Evolutionary conservation across 1,140 invertebrate species (phyloP).

Genomic region (Teleogryllus occipitalis): DNA sequence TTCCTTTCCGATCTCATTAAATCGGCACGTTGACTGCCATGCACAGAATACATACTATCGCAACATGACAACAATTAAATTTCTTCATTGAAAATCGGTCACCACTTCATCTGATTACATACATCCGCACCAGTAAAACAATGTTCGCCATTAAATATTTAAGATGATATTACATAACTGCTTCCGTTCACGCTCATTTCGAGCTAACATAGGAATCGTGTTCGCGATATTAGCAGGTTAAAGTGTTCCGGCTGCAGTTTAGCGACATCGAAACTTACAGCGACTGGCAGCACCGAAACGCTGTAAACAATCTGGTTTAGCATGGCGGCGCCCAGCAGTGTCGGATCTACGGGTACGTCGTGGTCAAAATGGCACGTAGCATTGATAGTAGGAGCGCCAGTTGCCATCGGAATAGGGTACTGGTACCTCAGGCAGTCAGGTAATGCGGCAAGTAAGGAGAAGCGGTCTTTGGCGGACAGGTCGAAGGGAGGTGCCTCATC

Average conservation of each 20-base stretch:
- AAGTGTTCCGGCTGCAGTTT: neutral
- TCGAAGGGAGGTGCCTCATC: neutral
- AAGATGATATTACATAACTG: neutral
- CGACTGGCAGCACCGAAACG: neutral
- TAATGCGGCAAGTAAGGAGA: neutral
- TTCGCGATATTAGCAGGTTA: neutral
- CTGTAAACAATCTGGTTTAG: slow-evolving; percentile 23
- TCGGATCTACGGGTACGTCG: slow-evolving; percentile 21
- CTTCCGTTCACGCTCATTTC: neutral
- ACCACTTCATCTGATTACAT: neutral
- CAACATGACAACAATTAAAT: slow-evolving; percentile 1
- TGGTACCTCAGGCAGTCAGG: slow-evolving; percentile 53
- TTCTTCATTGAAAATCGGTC: neutral
- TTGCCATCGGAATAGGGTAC: slow-evolving; percentile 70
- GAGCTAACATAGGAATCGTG: neutral
- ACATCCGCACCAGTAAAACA: neutral
- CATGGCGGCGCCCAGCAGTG: slow-evolving; percentile 25
- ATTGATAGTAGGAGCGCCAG: slow-evolving; percentile 66
- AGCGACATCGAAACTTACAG: neutral
- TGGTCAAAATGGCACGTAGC: slow-evolving; percentile 65
- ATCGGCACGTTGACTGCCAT: too few relatives aligned
- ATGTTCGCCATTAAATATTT: neutral
- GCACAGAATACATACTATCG: neutral
- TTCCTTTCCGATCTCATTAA: too few relatives aligned
- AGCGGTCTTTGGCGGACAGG: slow-evolving; percentile 4